Conservation (phyloP, 2,113 vertebrate species). For the Crotalus viridis region DNA sequence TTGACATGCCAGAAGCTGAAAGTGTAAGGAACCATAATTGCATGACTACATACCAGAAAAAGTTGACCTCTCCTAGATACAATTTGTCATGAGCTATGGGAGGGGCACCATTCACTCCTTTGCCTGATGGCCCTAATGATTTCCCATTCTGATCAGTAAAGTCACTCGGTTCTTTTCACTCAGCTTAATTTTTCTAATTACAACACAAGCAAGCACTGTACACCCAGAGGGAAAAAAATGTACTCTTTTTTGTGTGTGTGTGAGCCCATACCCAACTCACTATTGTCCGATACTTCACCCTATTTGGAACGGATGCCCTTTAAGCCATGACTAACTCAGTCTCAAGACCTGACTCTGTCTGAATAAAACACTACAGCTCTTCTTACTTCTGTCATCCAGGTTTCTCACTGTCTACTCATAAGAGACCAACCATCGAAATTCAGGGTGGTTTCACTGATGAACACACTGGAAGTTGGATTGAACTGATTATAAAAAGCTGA, state of each 20-base stretch:
- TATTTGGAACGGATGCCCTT: not conserved
- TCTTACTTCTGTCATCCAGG: not conserved
- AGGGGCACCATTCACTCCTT: not conserved
- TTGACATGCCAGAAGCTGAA: not conserved
- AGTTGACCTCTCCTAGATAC: not conserved
- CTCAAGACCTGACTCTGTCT: not conserved
- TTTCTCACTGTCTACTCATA: conserved; percentile 15
- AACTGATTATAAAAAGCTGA: not conserved
- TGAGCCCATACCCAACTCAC: not conserved
- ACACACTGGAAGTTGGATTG: not conserved
- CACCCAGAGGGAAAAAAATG: not conserved
- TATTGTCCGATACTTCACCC: not conserved
- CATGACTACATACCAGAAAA: not conserved
- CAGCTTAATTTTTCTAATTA: not conserved
- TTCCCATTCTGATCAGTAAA: not conserved
- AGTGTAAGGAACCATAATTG: not conserved
- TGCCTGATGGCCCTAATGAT: not conserved
- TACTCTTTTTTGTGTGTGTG: not conserved
- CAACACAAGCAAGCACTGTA: not conserved
- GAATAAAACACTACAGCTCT: not conserved
- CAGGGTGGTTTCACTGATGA: not conserved
- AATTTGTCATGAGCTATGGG: not conserved
- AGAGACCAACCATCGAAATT: not conserved
- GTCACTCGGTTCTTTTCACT: not conserved
- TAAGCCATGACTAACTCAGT: not conserved